Evolutionary conservation across 2,888 invertebrate species (phyloP).

Genomic region (Dasypolia templi): DNA sequence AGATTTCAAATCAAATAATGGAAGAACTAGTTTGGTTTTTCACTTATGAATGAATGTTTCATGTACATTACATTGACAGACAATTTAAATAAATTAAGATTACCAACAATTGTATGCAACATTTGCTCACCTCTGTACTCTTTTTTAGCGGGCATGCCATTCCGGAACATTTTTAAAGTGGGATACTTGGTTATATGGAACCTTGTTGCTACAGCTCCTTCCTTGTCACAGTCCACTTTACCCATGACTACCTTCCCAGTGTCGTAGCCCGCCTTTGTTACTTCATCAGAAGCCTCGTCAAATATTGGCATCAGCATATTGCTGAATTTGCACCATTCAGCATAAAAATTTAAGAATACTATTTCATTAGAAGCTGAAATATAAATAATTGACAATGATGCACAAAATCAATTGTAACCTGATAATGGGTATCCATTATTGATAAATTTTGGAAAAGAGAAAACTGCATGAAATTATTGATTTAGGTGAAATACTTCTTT

Average conservation of each 20-base stretch:
- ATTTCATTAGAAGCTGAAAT: conserved; percentile 98
- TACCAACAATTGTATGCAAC: not conserved
- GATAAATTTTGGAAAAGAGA: not conserved
- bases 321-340: conserved; percentile 99
- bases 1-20: conserved; percentile 11
- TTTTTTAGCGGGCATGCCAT: conserved; percentile 96
- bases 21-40: not conserved
- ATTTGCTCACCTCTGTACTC: conserved; percentile 95
- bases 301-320: conserved; percentile 99
- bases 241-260: conserved; percentile 97
- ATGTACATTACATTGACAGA: not conserved
- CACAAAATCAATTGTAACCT: conserved; percentile 11
- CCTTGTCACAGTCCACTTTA: conserved; percentile 99
- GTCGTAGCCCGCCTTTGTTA: conserved; percentile 94
- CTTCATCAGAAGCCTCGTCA: conserved; percentile 97
- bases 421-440: conserved; percentile 11
- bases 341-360: conserved; percentile 99
- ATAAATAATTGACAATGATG: conserved; percentile 58
- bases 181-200: conserved; percentile 99
- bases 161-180: conserved; percentile 98
- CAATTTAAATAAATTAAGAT: conserved; percentile 24
- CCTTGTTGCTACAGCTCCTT: conserved; percentile 95
- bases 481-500: not conserved
- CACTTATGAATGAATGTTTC: not conserved
- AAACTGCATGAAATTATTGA: not conserved